phyloP scores from a whole-genome alignment of 2,797 vertebrate genomes.

The Lithobates sylvaticus region DNA sequence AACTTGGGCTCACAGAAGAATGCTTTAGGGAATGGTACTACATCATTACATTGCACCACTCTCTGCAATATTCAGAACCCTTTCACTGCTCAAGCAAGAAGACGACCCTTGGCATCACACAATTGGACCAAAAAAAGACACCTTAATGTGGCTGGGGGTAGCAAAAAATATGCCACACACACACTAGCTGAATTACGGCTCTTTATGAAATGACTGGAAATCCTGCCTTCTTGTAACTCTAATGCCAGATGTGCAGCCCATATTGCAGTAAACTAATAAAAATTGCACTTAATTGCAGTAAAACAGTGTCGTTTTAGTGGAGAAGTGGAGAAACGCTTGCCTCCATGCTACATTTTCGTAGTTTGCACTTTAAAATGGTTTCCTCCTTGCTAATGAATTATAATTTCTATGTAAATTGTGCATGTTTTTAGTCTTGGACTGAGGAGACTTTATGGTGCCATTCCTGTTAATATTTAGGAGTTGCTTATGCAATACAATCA shows the following conservation, averaged over 20 bases:
- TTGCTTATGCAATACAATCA: background rate
- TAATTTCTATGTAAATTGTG: constrained; percentile 13
- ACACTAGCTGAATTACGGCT: no score
- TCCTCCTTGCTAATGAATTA: constrained; percentile 4
- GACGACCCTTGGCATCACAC: no score
- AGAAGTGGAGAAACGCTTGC: background rate
- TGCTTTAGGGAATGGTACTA: no score
- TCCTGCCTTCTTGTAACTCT: background rate
- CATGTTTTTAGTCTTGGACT: constrained; percentile 3
- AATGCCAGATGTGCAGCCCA: background rate
- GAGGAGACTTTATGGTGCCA: background rate
- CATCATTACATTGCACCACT: no score
- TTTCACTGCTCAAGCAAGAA: no score
- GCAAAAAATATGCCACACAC: no score
- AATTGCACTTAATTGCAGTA: constrained; percentile 1
- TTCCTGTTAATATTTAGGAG: constrained; percentile 10
- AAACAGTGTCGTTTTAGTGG: background rate
- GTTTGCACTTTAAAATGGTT: constrained; percentile 31
- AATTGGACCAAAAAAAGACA: no score
- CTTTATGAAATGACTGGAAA: background rate
- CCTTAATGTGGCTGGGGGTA: no score
- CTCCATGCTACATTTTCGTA: background rate
- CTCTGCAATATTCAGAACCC: no score
- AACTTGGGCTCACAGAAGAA: no score
- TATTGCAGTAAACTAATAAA: background rate